These are phyloP conservation scores for Neostethus bicornis DNA, from an alignment of 2,797 vertebrate species.

Conservation along the genomic window DNA sequence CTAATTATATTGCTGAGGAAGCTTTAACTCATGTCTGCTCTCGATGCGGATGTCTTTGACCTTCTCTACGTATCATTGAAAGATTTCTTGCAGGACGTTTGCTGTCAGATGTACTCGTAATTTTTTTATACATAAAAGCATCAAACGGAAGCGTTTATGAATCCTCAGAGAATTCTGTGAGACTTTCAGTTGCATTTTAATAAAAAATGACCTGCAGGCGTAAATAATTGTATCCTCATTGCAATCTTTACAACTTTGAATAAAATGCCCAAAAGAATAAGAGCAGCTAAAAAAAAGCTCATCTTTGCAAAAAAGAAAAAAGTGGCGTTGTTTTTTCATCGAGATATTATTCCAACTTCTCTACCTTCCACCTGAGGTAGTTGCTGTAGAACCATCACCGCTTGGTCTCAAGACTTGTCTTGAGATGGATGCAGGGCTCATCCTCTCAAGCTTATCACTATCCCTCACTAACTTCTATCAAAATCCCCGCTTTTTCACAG, in stretches of 20 bases:
- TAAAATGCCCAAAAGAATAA: slow-evolving; percentile 18
- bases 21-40: slow-evolving; percentile 22
- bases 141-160: slow-evolving; percentile 1
- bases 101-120: slow-evolving; percentile 2
- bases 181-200: slow-evolving; percentile 30
- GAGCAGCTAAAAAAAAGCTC: slow-evolving; percentile 40
- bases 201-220: slow-evolving; percentile 34
- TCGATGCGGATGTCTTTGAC: slow-evolving; percentile 36
- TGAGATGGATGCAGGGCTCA: slow-evolving; percentile 55
- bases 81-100: slow-evolving; percentile 19
- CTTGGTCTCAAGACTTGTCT: slow-evolving; percentile 46
- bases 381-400: slow-evolving; percentile 43
- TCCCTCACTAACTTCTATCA: slow-evolving; percentile 52
- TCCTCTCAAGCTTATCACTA: slow-evolving; percentile 57
- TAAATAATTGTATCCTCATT: slow-evolving; percentile 28
- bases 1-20: slow-evolving; percentile 37
- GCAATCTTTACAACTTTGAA: slow-evolving; percentile 17
- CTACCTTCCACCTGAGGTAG: slow-evolving; percentile 60
- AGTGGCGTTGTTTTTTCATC: too few species aligned
- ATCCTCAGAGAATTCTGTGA: slow-evolving; percentile 16
- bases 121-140: slow-evolving; percentile 3
- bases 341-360: too few species aligned
- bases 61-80: slow-evolving; percentile 19
- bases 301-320: slow-evolving; percentile 37
- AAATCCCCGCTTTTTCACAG: slow-evolving; percentile 49